Conservation (phyloP, 2,797 vertebrate species). For the Lithobates sylvaticus region DNA sequence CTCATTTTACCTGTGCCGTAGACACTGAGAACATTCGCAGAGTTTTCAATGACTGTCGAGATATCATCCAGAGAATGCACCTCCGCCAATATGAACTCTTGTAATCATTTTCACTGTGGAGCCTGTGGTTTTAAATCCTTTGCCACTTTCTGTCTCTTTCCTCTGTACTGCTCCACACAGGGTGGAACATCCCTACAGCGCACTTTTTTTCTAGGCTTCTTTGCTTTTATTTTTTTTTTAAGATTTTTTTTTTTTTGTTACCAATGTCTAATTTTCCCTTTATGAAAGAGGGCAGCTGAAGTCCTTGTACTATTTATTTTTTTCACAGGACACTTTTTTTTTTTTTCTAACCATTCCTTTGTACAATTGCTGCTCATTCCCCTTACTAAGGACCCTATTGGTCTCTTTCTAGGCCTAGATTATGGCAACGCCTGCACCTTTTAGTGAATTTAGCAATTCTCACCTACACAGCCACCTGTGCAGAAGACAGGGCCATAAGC, state of each 20-base stretch:
- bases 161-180: slow-evolving; percentile 72
- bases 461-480: slow-evolving; percentile 18
- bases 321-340: slow-evolving; percentile 69
- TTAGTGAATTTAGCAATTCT: slow-evolving; percentile 40
- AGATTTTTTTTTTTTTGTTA: slow-evolving; percentile 64
- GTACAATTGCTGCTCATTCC: slow-evolving; percentile 52
- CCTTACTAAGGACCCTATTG: slow-evolving; percentile 31
- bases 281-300: slow-evolving; percentile 54
- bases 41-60: slow-evolving; percentile 96
- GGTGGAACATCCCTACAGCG: slow-evolving; percentile 85
- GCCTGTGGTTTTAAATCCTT: slow-evolving; percentile 82
- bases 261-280: slow-evolving; percentile 68
- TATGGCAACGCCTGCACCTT: slow-evolving; percentile 29
- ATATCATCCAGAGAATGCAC: slow-evolving; percentile 98
- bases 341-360: slow-evolving; percentile 72
- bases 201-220: slow-evolving; percentile 78
- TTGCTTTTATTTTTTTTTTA: slow-evolving; percentile 72
- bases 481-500: slow-evolving; percentile 12
- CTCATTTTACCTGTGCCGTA: slow-evolving; percentile 95
- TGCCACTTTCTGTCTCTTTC: slow-evolving; percentile 70
- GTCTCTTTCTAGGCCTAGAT: slow-evolving; percentile 38
- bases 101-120: slow-evolving; percentile 80
- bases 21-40: slow-evolving; percentile 97
- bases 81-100: slow-evolving; percentile 96
- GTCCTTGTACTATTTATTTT: slow-evolving; percentile 65